These are phyloP conservation scores for Periparus ater DNA, from an alignment of 2,797 vertebrate species.

Conservation along the genomic window DNA sequence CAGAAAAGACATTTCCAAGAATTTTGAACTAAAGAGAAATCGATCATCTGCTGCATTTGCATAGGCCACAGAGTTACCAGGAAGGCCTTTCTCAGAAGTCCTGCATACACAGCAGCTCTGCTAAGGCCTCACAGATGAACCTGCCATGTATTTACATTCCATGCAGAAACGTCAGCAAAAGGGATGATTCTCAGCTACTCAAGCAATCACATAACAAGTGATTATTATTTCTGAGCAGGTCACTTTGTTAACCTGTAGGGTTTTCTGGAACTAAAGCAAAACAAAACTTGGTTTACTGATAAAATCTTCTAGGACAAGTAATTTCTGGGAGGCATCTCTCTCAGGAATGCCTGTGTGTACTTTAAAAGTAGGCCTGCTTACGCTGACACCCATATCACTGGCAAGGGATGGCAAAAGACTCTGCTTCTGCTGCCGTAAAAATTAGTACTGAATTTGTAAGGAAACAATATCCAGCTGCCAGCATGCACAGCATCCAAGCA, in stretches of 20 bases:
- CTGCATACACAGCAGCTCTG: not conserved
- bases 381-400: fast-evolving
- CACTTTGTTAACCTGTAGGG: not conserved
- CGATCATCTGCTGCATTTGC: not conserved
- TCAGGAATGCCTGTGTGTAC: not conserved
- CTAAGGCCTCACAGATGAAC: not conserved
- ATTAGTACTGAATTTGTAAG: conserved; percentile 1
- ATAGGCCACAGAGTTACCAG: not conserved
- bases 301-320: not conserved
- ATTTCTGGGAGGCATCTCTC: not conserved
- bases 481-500: not conserved
- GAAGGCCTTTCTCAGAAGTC: not conserved
- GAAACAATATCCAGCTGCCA: not conserved
- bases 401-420: not conserved
- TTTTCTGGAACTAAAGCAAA: conserved; percentile 24
- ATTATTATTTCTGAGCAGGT: not conserved
- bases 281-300: not conserved
- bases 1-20: not conserved
- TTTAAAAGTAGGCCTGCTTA: not conserved
- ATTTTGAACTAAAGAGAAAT: not conserved
- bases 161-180: not conserved
- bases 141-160: not conserved
- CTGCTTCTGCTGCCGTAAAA: not conserved
- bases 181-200: not conserved
- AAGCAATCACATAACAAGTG: not conserved